A percentile compares a stretch with the other conserved stretches of the same genome.
phyloP scores from a whole-genome alignment of 2,888 invertebrate genomes.

The Chalcis sispes region DNA sequence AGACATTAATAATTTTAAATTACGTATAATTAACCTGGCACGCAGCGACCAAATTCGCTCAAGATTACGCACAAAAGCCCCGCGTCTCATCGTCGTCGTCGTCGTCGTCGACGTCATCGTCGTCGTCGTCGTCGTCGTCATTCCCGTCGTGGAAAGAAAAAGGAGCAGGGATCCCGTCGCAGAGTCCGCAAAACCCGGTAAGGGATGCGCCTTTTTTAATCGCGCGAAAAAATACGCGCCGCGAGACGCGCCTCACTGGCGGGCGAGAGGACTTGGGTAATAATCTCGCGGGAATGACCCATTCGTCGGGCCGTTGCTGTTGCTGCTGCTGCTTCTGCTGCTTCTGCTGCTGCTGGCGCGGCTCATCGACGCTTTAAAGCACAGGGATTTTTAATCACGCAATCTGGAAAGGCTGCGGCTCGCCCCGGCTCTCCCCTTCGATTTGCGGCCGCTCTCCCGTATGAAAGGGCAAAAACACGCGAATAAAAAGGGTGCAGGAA shows the following conservation, averaged over 20 bases:
- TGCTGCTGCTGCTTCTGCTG: background rate
- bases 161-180: background rate
- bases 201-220: constrained; percentile 51
- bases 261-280: background rate
- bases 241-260: background rate
- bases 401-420: constrained; percentile 64
- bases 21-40: background rate
- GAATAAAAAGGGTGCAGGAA: constrained; percentile 66
- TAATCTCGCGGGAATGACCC: constrained; percentile 42
- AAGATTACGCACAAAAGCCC: background rate
- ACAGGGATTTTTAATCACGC: constrained; percentile 75
- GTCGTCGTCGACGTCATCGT: too few relatives aligned
- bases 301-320: constrained; percentile 6
- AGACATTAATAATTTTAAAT: constrained; percentile 15
- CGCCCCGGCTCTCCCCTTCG: too few relatives aligned
- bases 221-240: constrained; percentile 49
- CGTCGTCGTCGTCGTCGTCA: too few relatives aligned
- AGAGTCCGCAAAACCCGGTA: constrained; percentile 5
- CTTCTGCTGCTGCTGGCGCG: constrained; percentile 22
- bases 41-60: too few relatives aligned
- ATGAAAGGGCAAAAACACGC: constrained; percentile 48
- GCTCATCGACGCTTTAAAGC: constrained; percentile 70
- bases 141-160: background rate
- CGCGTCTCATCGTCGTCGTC: background rate
- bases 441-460: constrained; percentile 48